phyloP scores from a whole-genome alignment of 2,113 vertebrate species.

The Pollachius pollachius region DNA sequence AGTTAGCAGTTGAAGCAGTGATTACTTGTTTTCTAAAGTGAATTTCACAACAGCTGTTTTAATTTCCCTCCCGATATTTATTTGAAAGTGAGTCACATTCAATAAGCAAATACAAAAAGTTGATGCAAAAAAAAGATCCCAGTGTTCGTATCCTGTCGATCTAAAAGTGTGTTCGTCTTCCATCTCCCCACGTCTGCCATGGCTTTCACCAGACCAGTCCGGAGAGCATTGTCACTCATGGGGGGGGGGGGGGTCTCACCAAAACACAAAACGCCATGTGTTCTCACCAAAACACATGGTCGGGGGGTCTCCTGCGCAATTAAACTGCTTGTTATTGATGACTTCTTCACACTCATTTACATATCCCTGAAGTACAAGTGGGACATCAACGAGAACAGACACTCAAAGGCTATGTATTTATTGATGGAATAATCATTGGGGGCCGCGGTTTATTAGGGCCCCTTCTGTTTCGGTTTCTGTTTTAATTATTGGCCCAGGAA shows the following conservation, averaged over 20 bases:
- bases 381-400: conserved; percentile 57
- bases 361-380: conserved; percentile 50
- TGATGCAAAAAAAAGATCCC: no score
- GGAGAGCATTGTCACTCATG: background rate
- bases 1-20: no score
- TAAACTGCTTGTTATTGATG: conserved; percentile 27
- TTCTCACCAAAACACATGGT: conserved; percentile 22
- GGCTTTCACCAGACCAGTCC: no score
- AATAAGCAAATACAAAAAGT: no score
- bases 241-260: background rate
- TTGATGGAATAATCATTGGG: conserved; percentile 73
- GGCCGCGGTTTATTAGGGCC: conserved; percentile 73
- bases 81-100: no score
- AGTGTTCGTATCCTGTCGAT: no score
- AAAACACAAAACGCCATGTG: no score
- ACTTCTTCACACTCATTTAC: conserved; percentile 47
- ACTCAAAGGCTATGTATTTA: conserved; percentile 47
- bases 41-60: no score
- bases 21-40: no score
- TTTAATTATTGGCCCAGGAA: conserved; percentile 77
- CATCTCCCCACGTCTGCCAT: no score
- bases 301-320: background rate
- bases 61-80: no score
- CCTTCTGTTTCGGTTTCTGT: conserved; percentile 64
- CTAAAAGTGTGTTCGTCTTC: no score